Conservation (phyloP, 1,140 invertebrate genomes). For the Drosophila sp. region DNA sequence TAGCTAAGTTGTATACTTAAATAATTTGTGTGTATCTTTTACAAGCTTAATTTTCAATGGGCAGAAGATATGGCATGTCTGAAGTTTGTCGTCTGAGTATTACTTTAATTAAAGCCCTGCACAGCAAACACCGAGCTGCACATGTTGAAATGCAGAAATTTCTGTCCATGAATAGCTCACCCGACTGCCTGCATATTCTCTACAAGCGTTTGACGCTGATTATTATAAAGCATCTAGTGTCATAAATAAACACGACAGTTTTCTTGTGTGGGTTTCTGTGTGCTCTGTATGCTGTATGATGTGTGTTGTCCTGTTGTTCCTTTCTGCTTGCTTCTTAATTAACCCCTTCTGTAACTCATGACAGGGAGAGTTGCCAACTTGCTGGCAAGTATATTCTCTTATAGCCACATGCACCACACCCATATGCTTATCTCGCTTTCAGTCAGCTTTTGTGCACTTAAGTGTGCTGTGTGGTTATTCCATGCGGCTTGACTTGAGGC, state of each 20-base stretch:
- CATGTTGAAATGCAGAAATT: conserved; percentile 50
- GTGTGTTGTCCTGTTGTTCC: conserved; percentile 35
- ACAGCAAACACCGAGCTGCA: conserved; percentile 52
- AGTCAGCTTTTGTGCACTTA: conserved; percentile 41
- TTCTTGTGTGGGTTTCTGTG: conserved; percentile 36
- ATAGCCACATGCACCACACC: conserved; percentile 20
- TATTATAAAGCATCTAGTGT: conserved; percentile 78
- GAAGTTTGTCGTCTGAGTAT: conserved; percentile 57
- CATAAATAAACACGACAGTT: conserved; percentile 76
- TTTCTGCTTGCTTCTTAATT: conserved; percentile 55
- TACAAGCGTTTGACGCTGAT: conserved; percentile 76
- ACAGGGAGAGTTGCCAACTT: conserved; percentile 37
- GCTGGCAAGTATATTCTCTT: conserved; percentile 3
- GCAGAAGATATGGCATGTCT: neutral
- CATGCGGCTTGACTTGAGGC: conserved; percentile 36
- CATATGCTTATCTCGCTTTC: conserved; percentile 55
- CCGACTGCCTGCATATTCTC: conserved; percentile 44
- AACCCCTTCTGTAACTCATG: conserved; percentile 77
- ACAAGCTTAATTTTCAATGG: too few relatives aligned
- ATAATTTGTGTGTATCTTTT: too few relatives aligned
- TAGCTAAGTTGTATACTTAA: too few relatives aligned
- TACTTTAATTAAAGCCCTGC: conserved; percentile 77
- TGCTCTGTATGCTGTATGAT: conserved; percentile 7
- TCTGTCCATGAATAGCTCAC: conserved; percentile 30
- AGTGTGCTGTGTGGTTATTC: conserved; percentile 46